Conservation (phyloP, 2,888 invertebrate genomes). For the Acanthoscelides obtectus region DNA sequence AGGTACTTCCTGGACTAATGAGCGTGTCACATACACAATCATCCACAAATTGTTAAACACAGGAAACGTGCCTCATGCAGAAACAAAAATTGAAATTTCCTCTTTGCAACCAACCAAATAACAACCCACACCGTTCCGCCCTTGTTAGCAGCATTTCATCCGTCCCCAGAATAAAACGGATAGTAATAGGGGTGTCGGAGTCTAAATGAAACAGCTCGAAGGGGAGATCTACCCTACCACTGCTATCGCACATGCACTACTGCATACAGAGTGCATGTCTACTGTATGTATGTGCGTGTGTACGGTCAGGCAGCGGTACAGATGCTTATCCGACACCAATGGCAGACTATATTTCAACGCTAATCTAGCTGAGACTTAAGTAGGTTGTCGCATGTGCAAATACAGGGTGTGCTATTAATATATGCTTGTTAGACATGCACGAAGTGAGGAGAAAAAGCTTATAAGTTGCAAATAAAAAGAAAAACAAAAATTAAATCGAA, state of each 20-base stretch:
- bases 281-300: background rate
- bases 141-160: background rate
- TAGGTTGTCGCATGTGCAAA: conserved; percentile 29
- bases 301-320: background rate
- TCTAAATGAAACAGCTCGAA: background rate
- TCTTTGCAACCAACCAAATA: background rate
- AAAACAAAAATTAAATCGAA: too few relatives aligned
- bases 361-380: conserved; percentile 30
- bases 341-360: conserved; percentile 36
- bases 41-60: too few relatives aligned
- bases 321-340: background rate
- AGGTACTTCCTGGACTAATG: too few relatives aligned
- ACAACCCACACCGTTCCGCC: background rate
- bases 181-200: background rate
- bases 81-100: too few relatives aligned
- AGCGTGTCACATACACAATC: too few relatives aligned
- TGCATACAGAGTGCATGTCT: background rate
- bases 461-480: too few relatives aligned
- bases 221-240: background rate
- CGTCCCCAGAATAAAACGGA: background rate
- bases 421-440: background rate
- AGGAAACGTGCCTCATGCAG: too few relatives aligned
- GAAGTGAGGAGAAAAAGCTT: background rate
- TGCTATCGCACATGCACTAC: background rate
- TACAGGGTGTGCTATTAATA: conserved; percentile 5